These are phyloP conservation scores for Phaethon lepturus DNA, from an alignment of 2,113 vertebrate species.

Conservation along the genomic window DNA sequence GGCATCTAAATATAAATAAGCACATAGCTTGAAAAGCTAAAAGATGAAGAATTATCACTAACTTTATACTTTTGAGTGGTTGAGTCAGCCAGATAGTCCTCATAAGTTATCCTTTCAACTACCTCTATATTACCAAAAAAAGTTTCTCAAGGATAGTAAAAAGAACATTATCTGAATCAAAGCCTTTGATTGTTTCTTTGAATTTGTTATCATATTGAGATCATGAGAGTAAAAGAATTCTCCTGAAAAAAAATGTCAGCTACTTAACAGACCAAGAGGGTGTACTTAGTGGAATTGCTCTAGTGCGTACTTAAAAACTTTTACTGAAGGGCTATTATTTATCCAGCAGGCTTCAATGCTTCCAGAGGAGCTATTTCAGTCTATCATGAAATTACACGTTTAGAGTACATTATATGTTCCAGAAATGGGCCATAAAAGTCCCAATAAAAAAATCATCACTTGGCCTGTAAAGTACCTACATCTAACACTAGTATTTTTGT, in stretches of 20 bases:
- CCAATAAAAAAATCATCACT: not conserved
- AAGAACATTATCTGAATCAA: not conserved
- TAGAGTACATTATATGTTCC: not conserved
- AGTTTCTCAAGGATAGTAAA: not conserved
- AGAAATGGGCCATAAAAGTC: not conserved
- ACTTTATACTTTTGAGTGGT: not conserved
- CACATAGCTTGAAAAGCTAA: not conserved
- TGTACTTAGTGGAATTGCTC: not conserved
- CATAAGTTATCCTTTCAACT: not conserved
- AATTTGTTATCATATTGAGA: not conserved
- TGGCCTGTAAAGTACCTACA: not conserved
- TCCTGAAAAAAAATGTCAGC: not conserved
- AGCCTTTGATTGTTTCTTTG: not conserved
- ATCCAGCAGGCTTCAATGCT: not conserved
- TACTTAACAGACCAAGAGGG: not conserved
- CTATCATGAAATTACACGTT: not conserved
- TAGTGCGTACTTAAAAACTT: not conserved
- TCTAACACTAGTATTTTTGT: not conserved
- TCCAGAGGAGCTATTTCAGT: not conserved
- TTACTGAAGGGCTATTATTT: not conserved
- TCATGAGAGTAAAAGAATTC: not conserved
- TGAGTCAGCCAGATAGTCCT: not conserved
- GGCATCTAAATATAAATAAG: not conserved
- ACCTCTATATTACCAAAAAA: not conserved
- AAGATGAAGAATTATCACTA: not conserved